Evolutionary conservation across 2,797 vertebrate species (phyloP).

Genomic region (Steatocranus sp.): DNA sequence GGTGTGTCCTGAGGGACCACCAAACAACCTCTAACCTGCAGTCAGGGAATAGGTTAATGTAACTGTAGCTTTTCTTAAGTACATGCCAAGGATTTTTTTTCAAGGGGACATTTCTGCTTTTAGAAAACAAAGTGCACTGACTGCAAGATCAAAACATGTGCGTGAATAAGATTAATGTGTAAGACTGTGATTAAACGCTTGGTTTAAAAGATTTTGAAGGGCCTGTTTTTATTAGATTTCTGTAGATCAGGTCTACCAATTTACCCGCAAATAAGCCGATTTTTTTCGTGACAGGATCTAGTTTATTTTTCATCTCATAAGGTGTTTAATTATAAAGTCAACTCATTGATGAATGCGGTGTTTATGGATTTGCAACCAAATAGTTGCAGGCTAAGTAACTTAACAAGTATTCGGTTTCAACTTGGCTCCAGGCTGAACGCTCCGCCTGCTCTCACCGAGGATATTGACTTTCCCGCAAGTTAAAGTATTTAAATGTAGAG

Average conservation of each 20-base stretch:
- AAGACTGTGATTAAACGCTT: not conserved
- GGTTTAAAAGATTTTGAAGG: not conserved
- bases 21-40: conserved; percentile 71
- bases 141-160: conserved; percentile 11
- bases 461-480: conserved; percentile 73
- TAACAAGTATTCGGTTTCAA: conserved; percentile 64
- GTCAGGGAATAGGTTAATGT: conserved; percentile 68
- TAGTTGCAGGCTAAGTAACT: conserved; percentile 37
- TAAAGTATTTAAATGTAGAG: conserved; percentile 73
- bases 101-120: conserved; percentile 51
- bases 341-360: not conserved
- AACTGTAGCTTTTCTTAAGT: conserved; percentile 72
- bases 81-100: conserved; percentile 61
- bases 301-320: not conserved
- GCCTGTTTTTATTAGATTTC: not conserved
- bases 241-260: not conserved
- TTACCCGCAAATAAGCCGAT: not conserved
- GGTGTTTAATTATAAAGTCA: not conserved
- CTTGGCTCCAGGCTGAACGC: conserved; percentile 54
- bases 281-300: not conserved
- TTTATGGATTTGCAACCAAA: conserved; percentile 16
- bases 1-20: conserved; percentile 56
- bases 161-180: not conserved
- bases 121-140: conserved; percentile 25
- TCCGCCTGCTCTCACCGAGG: conserved; percentile 65